Evolutionary conservation across 1,140 invertebrate species (phyloP).

Genomic region (Drosophila kanapiae): DNA sequence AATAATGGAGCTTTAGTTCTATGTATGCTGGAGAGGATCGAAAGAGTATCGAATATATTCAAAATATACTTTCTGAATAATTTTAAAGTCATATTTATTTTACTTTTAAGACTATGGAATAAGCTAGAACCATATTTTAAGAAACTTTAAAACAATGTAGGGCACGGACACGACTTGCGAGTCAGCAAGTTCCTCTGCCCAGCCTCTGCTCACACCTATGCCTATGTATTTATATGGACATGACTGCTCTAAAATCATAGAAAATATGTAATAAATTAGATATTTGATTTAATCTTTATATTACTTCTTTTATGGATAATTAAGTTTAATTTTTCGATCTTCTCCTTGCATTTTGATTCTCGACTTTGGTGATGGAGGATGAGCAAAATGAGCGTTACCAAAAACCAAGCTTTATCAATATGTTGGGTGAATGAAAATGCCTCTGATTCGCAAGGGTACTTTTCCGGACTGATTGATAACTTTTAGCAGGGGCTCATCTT

Average conservation of each 20-base stretch:
- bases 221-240: too few species aligned
- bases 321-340: background rate
- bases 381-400: conserved; percentile 67
- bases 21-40: conserved; percentile 6
- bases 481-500: conserved; percentile 31
- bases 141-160: too few species aligned
- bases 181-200: too few species aligned
- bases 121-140: too few species aligned
- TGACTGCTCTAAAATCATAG: background rate
- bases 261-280: too few species aligned
- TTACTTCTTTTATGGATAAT: background rate
- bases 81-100: too few species aligned
- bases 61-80: background rate
- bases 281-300: background rate
- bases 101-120: too few species aligned
- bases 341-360: background rate
- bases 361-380: conserved; percentile 50
- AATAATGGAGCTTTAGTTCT: conserved; percentile 48
- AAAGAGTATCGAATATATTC: background rate
- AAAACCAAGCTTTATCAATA: conserved; percentile 48
- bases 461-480: conserved; percentile 15
- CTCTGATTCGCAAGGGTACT: background rate
- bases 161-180: too few species aligned
- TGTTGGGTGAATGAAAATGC: conserved; percentile 45
- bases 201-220: too few species aligned